phyloP scores from a whole-genome alignment of 2,113 vertebrate genomes.

The Hiodon alosoides region DNA sequence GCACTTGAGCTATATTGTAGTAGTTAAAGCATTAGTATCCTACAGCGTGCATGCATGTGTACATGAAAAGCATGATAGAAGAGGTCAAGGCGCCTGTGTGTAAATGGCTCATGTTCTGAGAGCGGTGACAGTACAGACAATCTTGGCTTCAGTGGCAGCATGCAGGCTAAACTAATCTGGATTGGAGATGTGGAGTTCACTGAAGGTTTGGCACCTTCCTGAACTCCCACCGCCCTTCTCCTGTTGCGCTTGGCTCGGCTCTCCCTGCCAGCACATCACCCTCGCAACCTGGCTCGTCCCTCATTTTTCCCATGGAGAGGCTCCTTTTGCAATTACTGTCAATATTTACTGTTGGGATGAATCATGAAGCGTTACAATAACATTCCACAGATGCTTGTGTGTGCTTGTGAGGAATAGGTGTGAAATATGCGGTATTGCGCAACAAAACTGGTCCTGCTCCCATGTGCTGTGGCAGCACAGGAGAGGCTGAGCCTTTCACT shows the following conservation, averaged over 20 bases:
- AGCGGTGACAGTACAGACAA: too few relatives aligned
- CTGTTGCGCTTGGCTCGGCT: not conserved
- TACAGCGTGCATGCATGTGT: too few relatives aligned
- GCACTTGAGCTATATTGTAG: too few relatives aligned
- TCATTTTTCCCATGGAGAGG: slow-evolving; percentile 41
- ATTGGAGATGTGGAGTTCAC: too few relatives aligned
- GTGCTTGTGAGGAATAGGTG: slow-evolving; percentile 21
- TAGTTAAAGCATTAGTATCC: too few relatives aligned
- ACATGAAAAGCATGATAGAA: too few relatives aligned
- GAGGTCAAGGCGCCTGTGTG: too few relatives aligned
- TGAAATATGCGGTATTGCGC: slow-evolving; percentile 43
- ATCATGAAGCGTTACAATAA: slow-evolving; percentile 59
- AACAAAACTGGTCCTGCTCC: slow-evolving; percentile 48
- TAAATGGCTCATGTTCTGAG: too few relatives aligned
- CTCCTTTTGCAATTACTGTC: slow-evolving; percentile 42
- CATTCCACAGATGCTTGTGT: slow-evolving; percentile 56
- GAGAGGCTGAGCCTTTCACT: not conserved
- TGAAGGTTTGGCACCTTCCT: not conserved
- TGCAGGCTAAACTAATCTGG: not conserved
- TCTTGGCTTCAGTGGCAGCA: not conserved
- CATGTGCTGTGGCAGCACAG: slow-evolving; percentile 39
- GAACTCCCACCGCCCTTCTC: not conserved
- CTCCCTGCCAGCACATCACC: slow-evolving; percentile 22
- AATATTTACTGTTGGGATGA: slow-evolving; percentile 67
- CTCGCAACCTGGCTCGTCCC: slow-evolving; percentile 7